Conservation (phyloP, 2,888 invertebrate species). For the Cistogaster globosa region DNA sequence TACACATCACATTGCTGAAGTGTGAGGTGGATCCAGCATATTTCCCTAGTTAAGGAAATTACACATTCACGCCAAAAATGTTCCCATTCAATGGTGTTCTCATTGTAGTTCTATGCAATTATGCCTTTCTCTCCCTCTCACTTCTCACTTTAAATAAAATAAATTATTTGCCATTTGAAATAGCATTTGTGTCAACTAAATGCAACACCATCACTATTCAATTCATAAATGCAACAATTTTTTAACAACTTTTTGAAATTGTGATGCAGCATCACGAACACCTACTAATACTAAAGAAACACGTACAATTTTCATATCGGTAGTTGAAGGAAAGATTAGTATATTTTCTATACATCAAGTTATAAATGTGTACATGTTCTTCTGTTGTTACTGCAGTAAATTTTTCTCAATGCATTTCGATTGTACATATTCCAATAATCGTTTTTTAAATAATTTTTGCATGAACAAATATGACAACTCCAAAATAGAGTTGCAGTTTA, state of each 20-base stretch:
- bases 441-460: slow-evolving; percentile 15
- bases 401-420: slow-evolving; percentile 19
- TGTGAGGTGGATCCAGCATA: no score
- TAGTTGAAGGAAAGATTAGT: slow-evolving; percentile 35
- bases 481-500: slow-evolving; percentile 59
- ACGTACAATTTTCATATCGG: slow-evolving; percentile 46
- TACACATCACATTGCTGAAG: no score
- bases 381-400: not conserved
- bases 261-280: slow-evolving; percentile 48
- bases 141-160: no score
- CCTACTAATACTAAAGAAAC: slow-evolving; percentile 34
- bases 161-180: slow-evolving; percentile 78
- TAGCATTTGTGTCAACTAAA: slow-evolving; percentile 74
- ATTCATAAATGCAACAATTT: not conserved
- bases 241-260: slow-evolving; percentile 25
- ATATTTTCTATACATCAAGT: slow-evolving; percentile 15
- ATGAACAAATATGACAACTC: slow-evolving; percentile 43
- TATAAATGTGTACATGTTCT: not conserved
- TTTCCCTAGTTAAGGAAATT: no score
- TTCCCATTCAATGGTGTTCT: not conserved
- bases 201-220: slow-evolving; percentile 17
- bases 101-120: slow-evolving; percentile 24
- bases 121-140: no score
- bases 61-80: not conserved
- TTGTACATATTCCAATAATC: not conserved